Evolutionary conservation across 2,888 invertebrate genomes (phyloP).

Genomic region (Ceraclea dissimilis): DNA sequence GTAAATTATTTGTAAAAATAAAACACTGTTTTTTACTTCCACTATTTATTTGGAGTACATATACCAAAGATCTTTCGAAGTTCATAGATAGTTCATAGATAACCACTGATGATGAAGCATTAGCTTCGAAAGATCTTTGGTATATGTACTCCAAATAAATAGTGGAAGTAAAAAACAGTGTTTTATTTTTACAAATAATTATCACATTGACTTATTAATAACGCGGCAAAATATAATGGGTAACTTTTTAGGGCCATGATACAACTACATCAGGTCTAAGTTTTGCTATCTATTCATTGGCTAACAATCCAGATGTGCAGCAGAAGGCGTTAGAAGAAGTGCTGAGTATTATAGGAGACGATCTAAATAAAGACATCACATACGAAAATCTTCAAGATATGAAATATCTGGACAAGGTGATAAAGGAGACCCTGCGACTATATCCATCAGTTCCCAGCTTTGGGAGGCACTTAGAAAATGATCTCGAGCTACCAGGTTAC

Average conservation of each 20-base stretch:
- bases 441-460: conserved; percentile 29
- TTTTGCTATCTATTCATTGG: conserved; percentile 39
- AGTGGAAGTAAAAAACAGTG: too few species aligned
- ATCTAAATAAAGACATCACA: conserved; percentile 4
- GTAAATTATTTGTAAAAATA: too few species aligned
- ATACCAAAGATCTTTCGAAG: too few species aligned
- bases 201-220: not conserved
- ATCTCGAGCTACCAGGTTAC: conserved; percentile 25
- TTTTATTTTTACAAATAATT: too few species aligned
- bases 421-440: conserved; percentile 29
- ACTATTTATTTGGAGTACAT: too few species aligned
- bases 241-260: conserved; percentile 37
- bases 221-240: not conserved
- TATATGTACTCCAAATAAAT: too few species aligned
- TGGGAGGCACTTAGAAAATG: conserved; percentile 26
- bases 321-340: conserved; percentile 22
- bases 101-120: too few species aligned
- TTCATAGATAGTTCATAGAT: too few species aligned
- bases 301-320: conserved; percentile 38
- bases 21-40: too few species aligned
- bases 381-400: conserved; percentile 24
- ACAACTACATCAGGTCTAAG: conserved; percentile 41
- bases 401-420: conserved; percentile 28
- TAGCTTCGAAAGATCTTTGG: too few species aligned
- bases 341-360: conserved; percentile 9